Percentiles rank a stretch among this genome's conserved stretches.
These are phyloP conservation scores for Ifrita kowaldi DNA, from an alignment of 2,113 vertebrate species.

Conservation along the genomic window DNA sequence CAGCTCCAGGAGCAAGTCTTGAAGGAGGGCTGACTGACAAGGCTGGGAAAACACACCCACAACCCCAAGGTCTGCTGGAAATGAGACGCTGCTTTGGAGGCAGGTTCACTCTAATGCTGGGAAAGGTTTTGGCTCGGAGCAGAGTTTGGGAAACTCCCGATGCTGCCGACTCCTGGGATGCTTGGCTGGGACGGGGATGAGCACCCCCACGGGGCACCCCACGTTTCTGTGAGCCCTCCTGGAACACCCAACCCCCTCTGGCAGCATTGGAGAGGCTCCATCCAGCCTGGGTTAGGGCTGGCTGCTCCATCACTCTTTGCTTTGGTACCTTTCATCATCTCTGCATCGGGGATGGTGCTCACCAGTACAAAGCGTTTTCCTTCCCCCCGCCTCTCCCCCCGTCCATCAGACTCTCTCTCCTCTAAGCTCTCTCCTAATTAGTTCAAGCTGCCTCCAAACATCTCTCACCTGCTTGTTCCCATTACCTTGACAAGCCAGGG, in stretches of 20 bases:
- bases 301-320: neutral
- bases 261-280: neutral
- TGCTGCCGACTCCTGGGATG: neutral
- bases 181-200: neutral
- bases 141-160: neutral
- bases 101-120: rapidly evolving
- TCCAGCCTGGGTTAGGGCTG: neutral
- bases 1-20: neutral
- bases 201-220: neutral
- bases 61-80: neutral
- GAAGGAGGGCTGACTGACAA: neutral
- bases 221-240: neutral
- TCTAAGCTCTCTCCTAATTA: neutral
- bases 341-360: neutral
- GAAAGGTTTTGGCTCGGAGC: neutral
- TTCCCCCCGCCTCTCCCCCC: neutral
- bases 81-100: neutral
- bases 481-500: neutral
- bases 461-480: slow-evolving; percentile 8
- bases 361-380: neutral
- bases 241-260: neutral
- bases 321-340: neutral
- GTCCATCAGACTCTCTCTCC: neutral
- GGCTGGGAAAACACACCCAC: neutral
- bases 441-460: neutral